Evolutionary conservation across 2,113 vertebrate genomes (phyloP).

Genomic region (Oreochromis niloticus): DNA sequence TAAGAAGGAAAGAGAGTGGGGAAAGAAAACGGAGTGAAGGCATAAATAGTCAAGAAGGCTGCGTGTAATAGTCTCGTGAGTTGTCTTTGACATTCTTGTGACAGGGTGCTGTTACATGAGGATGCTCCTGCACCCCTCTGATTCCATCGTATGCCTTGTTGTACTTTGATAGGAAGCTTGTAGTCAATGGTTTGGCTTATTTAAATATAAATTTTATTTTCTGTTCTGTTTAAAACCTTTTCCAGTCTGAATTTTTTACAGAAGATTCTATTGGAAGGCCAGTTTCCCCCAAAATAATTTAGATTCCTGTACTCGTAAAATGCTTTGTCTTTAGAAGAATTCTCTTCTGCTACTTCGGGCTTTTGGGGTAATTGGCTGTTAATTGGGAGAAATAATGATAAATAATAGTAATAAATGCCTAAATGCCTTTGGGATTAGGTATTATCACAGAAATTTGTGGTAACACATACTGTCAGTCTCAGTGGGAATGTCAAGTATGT

Average conservation of each 20-base stretch:
- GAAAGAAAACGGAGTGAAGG: not conserved
- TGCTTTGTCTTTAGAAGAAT: not conserved
- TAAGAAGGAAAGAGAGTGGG: not conserved
- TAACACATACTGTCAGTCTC: not conserved
- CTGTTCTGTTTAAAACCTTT: not conserved
- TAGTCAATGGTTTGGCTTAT: not conserved
- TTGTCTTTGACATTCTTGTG: not conserved
- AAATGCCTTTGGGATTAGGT: not conserved
- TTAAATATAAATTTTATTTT: not conserved
- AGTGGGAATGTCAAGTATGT: not conserved
- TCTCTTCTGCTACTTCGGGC: not conserved
- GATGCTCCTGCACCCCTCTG: not conserved
- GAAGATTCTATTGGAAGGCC: not conserved
- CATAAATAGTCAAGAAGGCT: not conserved
- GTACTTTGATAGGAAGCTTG: not conserved
- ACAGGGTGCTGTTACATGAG: not conserved
- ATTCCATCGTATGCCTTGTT: not conserved
- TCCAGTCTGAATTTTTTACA: not conserved
- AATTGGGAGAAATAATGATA: not conserved
- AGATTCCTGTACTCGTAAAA: not conserved
- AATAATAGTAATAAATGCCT: not conserved
- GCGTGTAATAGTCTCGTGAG: not conserved
- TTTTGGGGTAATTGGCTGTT: not conserved
- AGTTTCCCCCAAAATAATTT: not conserved
- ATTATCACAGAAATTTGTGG: not conserved